Evolutionary conservation across 2,797 vertebrate genomes (phyloP).

Genomic region (Cryptoblepharus egeriae): DNA sequence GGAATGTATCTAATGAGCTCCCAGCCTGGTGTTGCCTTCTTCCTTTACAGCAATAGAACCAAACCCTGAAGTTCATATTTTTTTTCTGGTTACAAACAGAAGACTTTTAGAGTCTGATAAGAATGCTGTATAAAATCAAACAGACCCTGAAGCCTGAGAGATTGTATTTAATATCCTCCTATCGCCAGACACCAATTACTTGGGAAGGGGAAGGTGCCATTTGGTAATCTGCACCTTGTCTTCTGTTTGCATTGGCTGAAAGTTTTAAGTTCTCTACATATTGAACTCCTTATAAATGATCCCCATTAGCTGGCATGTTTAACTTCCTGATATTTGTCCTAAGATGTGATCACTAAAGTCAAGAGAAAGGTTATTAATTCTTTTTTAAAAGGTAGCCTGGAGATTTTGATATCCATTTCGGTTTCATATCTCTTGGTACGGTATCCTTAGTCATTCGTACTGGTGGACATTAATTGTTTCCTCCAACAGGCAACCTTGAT

Average conservation of each 20-base stretch:
- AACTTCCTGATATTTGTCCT: conserved; percentile 79
- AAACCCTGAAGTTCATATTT: conserved; percentile 39
- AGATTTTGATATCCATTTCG: conserved; percentile 36
- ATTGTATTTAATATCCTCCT: conserved; percentile 77
- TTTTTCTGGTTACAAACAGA: conserved; percentile 72
- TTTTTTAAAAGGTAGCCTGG: conserved; percentile 30
- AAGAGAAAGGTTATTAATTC: conserved; percentile 62
- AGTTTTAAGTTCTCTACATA: conserved; percentile 73
- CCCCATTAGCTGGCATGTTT: conserved; percentile 76
- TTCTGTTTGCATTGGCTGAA: conserved; percentile 82
- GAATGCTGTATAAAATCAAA: conserved; percentile 79
- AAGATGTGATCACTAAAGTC: conserved; percentile 58
- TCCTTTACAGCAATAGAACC: conserved; percentile 24
- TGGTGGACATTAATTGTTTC: not conserved
- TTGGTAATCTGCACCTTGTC: conserved; percentile 77
- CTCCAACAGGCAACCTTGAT: rapidly evolving
- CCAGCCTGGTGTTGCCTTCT: not conserved
- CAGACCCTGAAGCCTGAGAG: conserved; percentile 73
- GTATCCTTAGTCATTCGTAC: not conserved
- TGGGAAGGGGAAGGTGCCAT: conserved; percentile 62
- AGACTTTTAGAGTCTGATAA: conserved; percentile 74
- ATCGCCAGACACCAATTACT: conserved; percentile 73
- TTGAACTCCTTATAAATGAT: conserved; percentile 80
- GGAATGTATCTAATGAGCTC: conserved; percentile 27
- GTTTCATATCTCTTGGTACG: not conserved